Conservation (phyloP, 2,888 invertebrate genomes). For the Phengaris alcon region DNA sequence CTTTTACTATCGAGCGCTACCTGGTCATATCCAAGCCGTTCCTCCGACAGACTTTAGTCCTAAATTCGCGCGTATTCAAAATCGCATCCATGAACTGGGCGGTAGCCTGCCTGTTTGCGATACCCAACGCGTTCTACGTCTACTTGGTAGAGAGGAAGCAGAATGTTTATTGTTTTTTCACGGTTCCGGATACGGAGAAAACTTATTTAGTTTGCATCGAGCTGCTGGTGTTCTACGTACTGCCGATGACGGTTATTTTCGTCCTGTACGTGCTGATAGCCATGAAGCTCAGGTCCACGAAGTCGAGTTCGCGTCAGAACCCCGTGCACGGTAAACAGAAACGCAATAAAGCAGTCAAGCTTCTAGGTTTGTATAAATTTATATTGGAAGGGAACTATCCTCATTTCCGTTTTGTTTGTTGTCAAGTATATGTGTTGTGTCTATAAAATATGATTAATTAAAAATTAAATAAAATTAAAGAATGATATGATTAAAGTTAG, state of each 20-base stretch:
- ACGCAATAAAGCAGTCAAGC: constrained; percentile 83
- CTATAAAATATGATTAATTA: too few species aligned
- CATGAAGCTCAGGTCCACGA: constrained; percentile 81
- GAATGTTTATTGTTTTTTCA: constrained; percentile 62
- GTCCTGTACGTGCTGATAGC: constrained; percentile 89
- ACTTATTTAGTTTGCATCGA: constrained; percentile 73
- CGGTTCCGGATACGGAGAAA: constrained; percentile 46
- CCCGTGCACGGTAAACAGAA: constrained; percentile 63
- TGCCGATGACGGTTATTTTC: constrained; percentile 90
- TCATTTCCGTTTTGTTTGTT: neutral
- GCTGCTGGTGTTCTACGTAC: constrained; percentile 88
- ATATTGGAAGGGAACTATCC: constrained; percentile 32
- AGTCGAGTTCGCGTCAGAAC: constrained; percentile 73
- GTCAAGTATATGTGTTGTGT: neutral
- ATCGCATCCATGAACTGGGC: constrained; percentile 86
- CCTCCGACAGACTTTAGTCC: constrained; percentile 86
- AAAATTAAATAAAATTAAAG: too few species aligned
- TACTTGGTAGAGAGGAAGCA: constrained; percentile 60
- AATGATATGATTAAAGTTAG: too few species aligned
- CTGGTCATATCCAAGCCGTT: constrained; percentile 92
- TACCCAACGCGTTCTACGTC: constrained; percentile 80
- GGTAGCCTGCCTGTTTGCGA: constrained; percentile 83
- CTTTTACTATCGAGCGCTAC: constrained; percentile 92
- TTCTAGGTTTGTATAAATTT: constrained; percentile 84
- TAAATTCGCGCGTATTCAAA: constrained; percentile 87